Evolutionary conservation across 1,140 invertebrate genomes (phyloP), one percentile per base, ranked within the genome.

Genomic region (Achroia grisella): DNA sequence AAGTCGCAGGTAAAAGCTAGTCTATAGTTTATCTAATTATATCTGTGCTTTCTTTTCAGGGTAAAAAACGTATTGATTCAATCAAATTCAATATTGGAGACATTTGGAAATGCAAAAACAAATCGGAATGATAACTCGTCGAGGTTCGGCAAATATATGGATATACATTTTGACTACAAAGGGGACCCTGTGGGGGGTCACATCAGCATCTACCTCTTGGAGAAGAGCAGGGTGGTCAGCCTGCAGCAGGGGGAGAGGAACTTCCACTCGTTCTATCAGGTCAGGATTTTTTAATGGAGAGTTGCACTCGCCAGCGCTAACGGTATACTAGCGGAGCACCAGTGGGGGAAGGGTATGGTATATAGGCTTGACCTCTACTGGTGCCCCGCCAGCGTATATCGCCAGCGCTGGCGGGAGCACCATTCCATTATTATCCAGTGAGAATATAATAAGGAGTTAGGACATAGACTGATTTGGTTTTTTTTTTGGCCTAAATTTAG

Each of bases 101-200:
- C 97, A 1, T 99, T 99, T 83, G 98, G 97, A 15, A 99, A 99
- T 88, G 97, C 97, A 1, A 98, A 98, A 81, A 99, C 97, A 2
- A 98, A 95, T 66, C 89, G 97, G 35, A 99, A 99, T 86, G 97
- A 99, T 78, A 99, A 99, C 87, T 98, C 96, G 0, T 98, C 96
- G 36, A 90, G 97, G 23, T 99, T 99, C 87, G 98, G 98, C 39
- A 99, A 99, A 82, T 99, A 99, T 79, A 99, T 99, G 97, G 97
- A 99, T 76, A 98, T 99, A 52, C 96, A 98, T 88, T 99, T 99
- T 85, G 96, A 99, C 86, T 99, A 97, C 82, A 98, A 98, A 87
- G 97, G 97, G 0, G 97, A 99, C 86, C 97, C 97, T 0, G 91
- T 98, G 33, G 97, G 97, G 14, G 98, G 97, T 8, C 94, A 98